phyloP scores from a whole-genome alignment of 2,888 invertebrate species.

The Punctoribates punctum region DNA sequence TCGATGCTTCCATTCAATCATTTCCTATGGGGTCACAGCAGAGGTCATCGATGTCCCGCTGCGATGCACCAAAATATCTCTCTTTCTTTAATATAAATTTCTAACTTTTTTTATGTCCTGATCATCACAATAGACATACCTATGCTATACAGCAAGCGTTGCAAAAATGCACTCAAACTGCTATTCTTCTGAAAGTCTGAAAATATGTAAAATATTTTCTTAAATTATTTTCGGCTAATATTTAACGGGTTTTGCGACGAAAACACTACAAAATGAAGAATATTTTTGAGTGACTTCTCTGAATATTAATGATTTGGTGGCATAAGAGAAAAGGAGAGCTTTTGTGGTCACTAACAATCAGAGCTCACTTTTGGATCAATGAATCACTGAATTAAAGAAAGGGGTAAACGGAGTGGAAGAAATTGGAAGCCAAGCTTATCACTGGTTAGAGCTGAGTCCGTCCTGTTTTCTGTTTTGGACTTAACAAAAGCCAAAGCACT shows the following conservation, averaged over 20 bases:
- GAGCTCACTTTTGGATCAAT: slow-evolving; percentile 10
- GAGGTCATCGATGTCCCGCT: slow-evolving; percentile 28
- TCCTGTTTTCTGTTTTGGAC: slow-evolving; percentile 28
- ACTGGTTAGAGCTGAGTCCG: slow-evolving; percentile 14
- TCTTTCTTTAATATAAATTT: slow-evolving; percentile 29
- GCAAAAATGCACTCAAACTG: not conserved
- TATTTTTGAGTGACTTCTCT: not conserved
- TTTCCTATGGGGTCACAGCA: slow-evolving; percentile 37
- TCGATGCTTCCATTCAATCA: slow-evolving; percentile 33
- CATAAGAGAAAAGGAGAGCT: slow-evolving; percentile 7
- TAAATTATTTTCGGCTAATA: not conserved
- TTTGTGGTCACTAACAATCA: slow-evolving; percentile 35
- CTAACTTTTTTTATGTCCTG: slow-evolving; percentile 32
- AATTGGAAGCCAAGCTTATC: slow-evolving; percentile 11
- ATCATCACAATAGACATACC: slow-evolving; percentile 32
- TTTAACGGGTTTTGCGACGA: not conserved
- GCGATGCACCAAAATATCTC: slow-evolving; percentile 30
- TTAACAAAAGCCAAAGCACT: slow-evolving; percentile 35
- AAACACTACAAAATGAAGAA: not conserved
- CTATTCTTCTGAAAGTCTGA: not conserved
- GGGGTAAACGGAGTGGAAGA: slow-evolving; percentile 37
- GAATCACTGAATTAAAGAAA: slow-evolving; percentile 36
- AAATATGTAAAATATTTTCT: not conserved
- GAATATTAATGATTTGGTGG: slow-evolving; percentile 19
- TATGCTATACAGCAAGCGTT: not conserved